Evolutionary conservation across 1,140 invertebrate species (phyloP), one percentile per base, ranked within the genome.

Genomic region (Phymorhynchus buccinoides): DNA sequence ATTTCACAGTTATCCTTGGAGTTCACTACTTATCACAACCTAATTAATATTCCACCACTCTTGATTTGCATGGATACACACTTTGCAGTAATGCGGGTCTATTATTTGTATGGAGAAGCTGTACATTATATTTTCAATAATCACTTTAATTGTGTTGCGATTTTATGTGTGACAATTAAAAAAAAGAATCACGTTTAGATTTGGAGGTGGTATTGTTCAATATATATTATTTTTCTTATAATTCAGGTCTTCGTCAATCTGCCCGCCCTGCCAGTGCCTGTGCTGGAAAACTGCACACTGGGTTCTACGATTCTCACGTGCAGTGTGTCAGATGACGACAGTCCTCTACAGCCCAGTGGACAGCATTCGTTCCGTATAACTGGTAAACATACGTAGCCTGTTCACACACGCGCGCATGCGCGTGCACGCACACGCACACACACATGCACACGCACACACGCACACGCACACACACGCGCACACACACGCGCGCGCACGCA

Each of bases 241-340:
- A n/a, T n/a, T n/a, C 39, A 78, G 75, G 22, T n/a, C 32, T 79
- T 79, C n/a, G 27, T 39, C 42, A 56, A 79, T 22, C n/a, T 52
- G 3, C 42, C 77, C 22, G 9, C 42, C 27, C 22, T 39, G 9
- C 77, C 77, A 16, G 44, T 79, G 0, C 0, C 42, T 1, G 27
- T 79, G n/a, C 41, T n/a, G 18, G 77, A 79, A 22, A n/a, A 79
- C 37, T 22, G 42, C 0, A 14, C 27, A 7, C 48, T n/a, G 16
- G 77, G 77, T 1, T 52, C 42, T 27, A 52, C 77, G 44, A 22
- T 79, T 79, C n/a, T 79, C 42, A 79, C 77, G 44, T 79, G 77
- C 77, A 39, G 27, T 35, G 77, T 79, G n/a, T 35, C 41, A 14
- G 77, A 79, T 30, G 44, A 32, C 4, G 77, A 79, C 77, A 79